Evolutionary conservation across 92 coral and sea anemone genomes (phyloP).

Genomic region (Micromussa lordhowensis): DNA sequence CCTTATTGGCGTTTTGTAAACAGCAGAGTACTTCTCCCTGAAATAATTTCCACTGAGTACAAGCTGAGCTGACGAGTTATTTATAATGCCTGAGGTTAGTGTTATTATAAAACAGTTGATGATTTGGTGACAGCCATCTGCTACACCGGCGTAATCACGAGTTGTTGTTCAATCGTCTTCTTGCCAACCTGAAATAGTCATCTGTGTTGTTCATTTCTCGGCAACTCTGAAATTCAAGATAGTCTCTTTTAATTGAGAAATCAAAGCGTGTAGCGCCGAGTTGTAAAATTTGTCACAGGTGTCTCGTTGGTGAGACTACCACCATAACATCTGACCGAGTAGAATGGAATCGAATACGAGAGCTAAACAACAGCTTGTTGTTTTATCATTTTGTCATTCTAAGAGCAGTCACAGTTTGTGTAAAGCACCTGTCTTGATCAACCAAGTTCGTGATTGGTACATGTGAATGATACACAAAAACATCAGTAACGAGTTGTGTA

Average conservation of each 20-base stretch:
- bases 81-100: not conserved
- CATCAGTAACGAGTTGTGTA: no score
- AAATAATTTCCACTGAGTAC: not conserved
- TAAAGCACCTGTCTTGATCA: no score
- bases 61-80: not conserved
- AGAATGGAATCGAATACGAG: no score
- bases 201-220: not conserved
- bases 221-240: not conserved
- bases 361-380: no score
- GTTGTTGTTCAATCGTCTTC: not conserved
- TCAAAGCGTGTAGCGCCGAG: not conserved
- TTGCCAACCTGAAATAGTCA: no score
- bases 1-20: not conserved
- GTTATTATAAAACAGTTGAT: not conserved
- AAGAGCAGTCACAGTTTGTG: no score
- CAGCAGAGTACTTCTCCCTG: not conserved
- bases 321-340: not conserved
- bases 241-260: not conserved
- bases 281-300: not conserved
- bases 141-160: not conserved
- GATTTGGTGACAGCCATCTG: constrained; percentile 1
- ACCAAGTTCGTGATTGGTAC: no score
- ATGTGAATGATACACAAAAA: no score
- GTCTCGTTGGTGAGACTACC: not conserved
- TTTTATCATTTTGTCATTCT: no score